Conservation (phyloP, 1,140 invertebrate species). For the Drosophila mojavensis region DNA sequence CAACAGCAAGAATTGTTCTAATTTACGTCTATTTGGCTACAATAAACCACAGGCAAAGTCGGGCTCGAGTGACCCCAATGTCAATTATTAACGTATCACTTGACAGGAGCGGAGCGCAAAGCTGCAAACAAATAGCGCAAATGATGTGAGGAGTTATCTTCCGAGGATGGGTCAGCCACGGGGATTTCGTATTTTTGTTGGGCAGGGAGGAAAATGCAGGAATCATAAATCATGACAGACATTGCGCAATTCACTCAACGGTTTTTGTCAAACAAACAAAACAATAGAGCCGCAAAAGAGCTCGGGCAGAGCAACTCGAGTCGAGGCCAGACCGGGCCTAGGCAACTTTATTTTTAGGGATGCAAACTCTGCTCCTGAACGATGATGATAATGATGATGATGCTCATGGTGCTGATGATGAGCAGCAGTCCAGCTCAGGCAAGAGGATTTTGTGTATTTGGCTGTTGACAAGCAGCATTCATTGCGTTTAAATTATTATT, state of each 20-base stretch:
- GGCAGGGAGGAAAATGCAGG: constrained; percentile 58
- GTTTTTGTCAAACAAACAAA: constrained; percentile 80
- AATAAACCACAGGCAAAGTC: constrained; percentile 63
- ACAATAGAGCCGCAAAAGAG: constrained; percentile 59
- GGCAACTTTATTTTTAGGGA: constrained; percentile 69
- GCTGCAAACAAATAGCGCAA: constrained; percentile 78
- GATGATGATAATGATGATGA: constrained; percentile 27
- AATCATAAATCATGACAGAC: constrained; percentile 77
- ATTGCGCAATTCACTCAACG: constrained; percentile 77
- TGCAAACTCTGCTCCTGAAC: constrained; percentile 53
- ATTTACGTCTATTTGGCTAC: constrained; percentile 52
- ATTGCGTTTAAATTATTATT: constrained; percentile 81
- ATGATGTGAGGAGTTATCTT: constrained; percentile 58
- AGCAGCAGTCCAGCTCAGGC: constrained; percentile 32
- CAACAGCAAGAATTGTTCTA: constrained; percentile 3
- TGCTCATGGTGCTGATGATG: constrained; percentile 33
- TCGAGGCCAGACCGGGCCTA: constrained; percentile 38
- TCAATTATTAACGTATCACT: constrained; percentile 84
- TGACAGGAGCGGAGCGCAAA: constrained; percentile 63
- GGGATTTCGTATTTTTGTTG: background rate
- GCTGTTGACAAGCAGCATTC: constrained; percentile 73
- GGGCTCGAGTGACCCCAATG: constrained; percentile 74
- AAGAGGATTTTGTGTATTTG: constrained; percentile 64
- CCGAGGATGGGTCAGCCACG: constrained; percentile 48
- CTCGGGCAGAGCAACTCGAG: constrained; percentile 14